phyloP scores from a whole-genome alignment of 2,888 invertebrate species.

The Xanthorhoe spadicearia region DNA sequence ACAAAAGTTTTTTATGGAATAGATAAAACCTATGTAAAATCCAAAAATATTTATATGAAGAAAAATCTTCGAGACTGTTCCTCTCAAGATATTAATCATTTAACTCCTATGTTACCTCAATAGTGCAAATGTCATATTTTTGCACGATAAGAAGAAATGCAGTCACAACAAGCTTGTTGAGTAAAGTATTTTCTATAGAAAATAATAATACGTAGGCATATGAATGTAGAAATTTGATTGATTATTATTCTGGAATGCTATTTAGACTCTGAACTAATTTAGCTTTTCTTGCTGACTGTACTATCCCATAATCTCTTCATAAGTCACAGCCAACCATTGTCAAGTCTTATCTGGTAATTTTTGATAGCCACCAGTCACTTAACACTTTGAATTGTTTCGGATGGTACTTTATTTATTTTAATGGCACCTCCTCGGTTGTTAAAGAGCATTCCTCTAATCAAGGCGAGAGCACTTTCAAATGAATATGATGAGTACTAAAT shows the following conservation, averaged over 20 bases:
- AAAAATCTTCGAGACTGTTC: no score
- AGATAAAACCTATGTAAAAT: no score
- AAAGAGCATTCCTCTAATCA: slow-evolving; percentile 82
- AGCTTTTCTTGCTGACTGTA: slow-evolving; percentile 36
- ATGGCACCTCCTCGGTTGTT: slow-evolving; percentile 69
- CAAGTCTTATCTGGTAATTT: slow-evolving; percentile 80
- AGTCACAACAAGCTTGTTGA: no score
- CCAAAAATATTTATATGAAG: no score
- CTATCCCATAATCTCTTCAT: slow-evolving; percentile 74
- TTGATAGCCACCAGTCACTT: slow-evolving; percentile 83
- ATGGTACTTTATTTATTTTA: slow-evolving; percentile 81
- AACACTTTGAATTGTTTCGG: slow-evolving; percentile 80
- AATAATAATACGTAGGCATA: no score
- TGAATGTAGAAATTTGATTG: no score
- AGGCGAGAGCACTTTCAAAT: slow-evolving; percentile 77
- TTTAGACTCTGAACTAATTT: not conserved
- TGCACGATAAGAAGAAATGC: no score
- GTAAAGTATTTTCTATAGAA: no score
- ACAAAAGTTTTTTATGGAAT: not conserved
- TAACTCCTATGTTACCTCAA: no score
- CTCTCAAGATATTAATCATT: no score
- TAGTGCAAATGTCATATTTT: no score
- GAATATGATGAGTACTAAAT: slow-evolving; percentile 77
- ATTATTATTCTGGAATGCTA: not conserved
- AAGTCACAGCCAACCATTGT: slow-evolving; percentile 79